Base-by-base conservation (phyloP, 2,113 vertebrate species). In the Urocynchramus pylzowi region DNA sequence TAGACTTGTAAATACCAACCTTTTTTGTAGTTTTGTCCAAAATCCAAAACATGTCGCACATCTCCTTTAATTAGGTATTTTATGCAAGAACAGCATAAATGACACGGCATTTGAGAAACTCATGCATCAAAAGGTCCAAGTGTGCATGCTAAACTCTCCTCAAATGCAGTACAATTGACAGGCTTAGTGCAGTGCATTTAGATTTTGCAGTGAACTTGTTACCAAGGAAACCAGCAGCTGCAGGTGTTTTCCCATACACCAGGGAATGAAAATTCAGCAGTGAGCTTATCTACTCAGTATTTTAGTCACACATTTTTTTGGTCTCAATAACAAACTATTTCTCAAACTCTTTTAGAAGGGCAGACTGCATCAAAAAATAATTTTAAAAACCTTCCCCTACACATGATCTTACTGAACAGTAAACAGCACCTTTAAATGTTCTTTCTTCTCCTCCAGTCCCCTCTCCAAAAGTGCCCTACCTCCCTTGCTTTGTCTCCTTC, bases 141-240 rank as follows among this genome's bases (percentile, higher is more conserved):
- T 11, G 45, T 68, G 41, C 74, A 47, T 33, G 45, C 42, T 70
- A 86, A 95, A 93, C 65, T 81, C 86, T 69, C 64, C 83, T 76
- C 81, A 95, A 88, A 82, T 63, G 49, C 80, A 92, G 37, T 16
- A 84, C 76, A 93, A 92, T 45, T 30, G 59, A 77, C 50, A 82
- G 28, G 77, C 71, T 95, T 41, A 87, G 86, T 60, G 76, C 69
- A 91, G 68, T 54, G 75, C 89, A 85, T 87, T 94, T 76, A 86
- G 87, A 67, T 80, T 84, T 91, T 80, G 81, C 90, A 94, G 94
- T 30, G 54, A 82, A 65, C 64, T 79, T 82, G 96, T 98, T 96
- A 87, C 97, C 97, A 97, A 82, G 96, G 97, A 97, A 96, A 97
- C 96, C 63, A 87, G 78, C n/a, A 64, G 79, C 91, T 96, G 96